These are phyloP conservation scores for Corythornis madagascariensis DNA, from an alignment of 2,113 vertebrate species.

Conservation along the genomic window DNA sequence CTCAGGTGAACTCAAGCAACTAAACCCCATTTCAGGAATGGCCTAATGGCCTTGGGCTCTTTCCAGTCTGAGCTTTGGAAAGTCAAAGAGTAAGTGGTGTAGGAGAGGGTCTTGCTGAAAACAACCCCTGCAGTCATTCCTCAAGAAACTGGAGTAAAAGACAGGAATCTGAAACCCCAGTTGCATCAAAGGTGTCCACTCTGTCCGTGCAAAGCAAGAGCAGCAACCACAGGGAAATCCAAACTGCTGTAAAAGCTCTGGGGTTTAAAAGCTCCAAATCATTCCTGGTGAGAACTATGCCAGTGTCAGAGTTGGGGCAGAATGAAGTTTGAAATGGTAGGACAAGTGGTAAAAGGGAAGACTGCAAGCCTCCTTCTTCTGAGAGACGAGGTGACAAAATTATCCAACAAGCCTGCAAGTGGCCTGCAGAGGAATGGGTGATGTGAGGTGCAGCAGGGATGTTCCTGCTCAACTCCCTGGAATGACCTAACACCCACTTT, in stretches of 20 bases:
- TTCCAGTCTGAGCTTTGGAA: background rate
- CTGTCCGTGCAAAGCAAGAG: background rate
- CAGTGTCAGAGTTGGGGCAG: background rate
- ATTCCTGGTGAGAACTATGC: background rate
- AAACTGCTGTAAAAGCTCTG: background rate
- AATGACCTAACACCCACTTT: background rate
- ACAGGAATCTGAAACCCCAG: background rate
- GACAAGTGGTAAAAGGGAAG: background rate
- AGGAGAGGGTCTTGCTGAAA: background rate
- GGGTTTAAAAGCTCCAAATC: background rate
- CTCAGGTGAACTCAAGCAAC: background rate
- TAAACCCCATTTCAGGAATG: background rate
- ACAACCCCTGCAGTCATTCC: background rate
- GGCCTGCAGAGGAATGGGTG: background rate
- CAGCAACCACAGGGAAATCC: background rate
- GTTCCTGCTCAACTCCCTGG: background rate
- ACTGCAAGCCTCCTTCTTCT: background rate
- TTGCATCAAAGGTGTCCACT: background rate
- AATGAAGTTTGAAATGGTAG: background rate
- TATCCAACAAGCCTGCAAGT: background rate
- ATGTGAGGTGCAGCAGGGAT: background rate
- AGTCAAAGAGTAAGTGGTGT: background rate
- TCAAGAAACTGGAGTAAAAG: background rate
- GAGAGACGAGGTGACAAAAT: background rate
- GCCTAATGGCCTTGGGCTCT: background rate